Conservation (phyloP, 1,140 invertebrate species). For the Drosophila ogumai region DNA sequence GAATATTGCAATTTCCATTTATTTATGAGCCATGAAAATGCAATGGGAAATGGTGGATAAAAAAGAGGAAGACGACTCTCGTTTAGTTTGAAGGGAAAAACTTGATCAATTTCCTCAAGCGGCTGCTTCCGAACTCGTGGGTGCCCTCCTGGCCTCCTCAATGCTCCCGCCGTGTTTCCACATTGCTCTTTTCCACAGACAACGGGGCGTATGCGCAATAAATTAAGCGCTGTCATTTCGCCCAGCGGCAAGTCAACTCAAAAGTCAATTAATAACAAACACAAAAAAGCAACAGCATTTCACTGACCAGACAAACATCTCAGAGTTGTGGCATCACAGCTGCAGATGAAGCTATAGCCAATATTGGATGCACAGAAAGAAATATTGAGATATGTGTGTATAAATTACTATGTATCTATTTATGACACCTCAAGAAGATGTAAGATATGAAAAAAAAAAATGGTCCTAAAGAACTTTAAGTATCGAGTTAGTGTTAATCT, state of each 20-base stretch:
- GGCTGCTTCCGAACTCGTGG: slow-evolving; percentile 69
- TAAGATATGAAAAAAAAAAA: not conserved
- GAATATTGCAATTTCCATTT: slow-evolving; percentile 49
- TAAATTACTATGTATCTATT: not conserved
- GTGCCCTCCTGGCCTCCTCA: slow-evolving; percentile 18
- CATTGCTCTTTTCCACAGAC: slow-evolving; percentile 25
- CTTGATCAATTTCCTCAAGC: slow-evolving; percentile 70
- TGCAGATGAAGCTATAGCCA: slow-evolving; percentile 32
- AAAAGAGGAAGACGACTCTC: slow-evolving; percentile 10
- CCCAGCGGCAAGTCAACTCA: slow-evolving; percentile 73
- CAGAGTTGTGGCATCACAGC: slow-evolving; percentile 36
- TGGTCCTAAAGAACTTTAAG: not conserved
- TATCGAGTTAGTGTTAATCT: not conserved
- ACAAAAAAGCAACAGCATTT: slow-evolving; percentile 39
- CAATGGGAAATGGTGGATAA: slow-evolving; percentile 31
- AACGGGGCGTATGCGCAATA: slow-evolving; percentile 76
- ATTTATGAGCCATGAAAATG: slow-evolving; percentile 80
- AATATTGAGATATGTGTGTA: not conserved
- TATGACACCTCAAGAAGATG: not conserved
- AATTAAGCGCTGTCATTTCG: slow-evolving; percentile 75
- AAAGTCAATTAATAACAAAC: slow-evolving; percentile 81
- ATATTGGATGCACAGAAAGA: slow-evolving; percentile 17
- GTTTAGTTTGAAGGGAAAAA: slow-evolving; percentile 20
- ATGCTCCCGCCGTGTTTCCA: not conserved
- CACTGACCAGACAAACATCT: slow-evolving; percentile 40